Conservation (phyloP, 2,797 vertebrate species). For the Pagetopsis macropterus region DNA sequence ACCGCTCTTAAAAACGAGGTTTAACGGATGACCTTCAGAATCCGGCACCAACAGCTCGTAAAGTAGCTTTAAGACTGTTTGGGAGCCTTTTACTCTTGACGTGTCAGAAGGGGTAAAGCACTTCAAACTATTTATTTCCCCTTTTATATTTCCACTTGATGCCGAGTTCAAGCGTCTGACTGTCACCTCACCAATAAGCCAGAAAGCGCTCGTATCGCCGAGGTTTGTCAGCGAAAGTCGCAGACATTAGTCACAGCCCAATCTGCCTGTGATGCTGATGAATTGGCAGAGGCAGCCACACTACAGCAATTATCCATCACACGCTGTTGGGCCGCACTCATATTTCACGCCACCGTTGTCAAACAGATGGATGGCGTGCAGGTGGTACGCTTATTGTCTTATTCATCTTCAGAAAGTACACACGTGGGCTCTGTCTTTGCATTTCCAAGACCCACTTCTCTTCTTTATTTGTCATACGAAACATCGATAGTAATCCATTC, state of each 20-base stretch:
- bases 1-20: too few species aligned
- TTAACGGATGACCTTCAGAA: too few species aligned
- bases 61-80: conserved; percentile 10
- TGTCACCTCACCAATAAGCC: conserved; percentile 60
- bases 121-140: conserved; percentile 30
- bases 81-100: conserved; percentile 11
- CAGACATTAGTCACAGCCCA: conserved; percentile 68
- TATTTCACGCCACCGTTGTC: conserved; percentile 58
- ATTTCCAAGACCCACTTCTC: conserved; percentile 20
- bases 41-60: not conserved
- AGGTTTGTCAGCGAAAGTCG: conserved; percentile 55
- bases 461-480: not conserved
- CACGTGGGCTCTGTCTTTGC: conserved; percentile 13
- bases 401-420: conserved; percentile 34
- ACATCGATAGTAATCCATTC: conserved; percentile 34
- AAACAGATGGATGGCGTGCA: conserved; percentile 52
- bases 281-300: conserved; percentile 71
- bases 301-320: conserved; percentile 78
- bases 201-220: conserved; percentile 14
- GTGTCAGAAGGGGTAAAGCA: not conserved
- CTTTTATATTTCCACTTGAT: conserved; percentile 38
- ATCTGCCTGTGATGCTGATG: conserved; percentile 73
- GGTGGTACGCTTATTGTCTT: conserved; percentile 48
- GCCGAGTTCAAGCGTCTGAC: conserved; percentile 41
- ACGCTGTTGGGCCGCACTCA: conserved; percentile 40